Evolutionary conservation across 2,888 invertebrate genomes (phyloP).

Genomic region (Thysanoteuthis rhombus): DNA sequence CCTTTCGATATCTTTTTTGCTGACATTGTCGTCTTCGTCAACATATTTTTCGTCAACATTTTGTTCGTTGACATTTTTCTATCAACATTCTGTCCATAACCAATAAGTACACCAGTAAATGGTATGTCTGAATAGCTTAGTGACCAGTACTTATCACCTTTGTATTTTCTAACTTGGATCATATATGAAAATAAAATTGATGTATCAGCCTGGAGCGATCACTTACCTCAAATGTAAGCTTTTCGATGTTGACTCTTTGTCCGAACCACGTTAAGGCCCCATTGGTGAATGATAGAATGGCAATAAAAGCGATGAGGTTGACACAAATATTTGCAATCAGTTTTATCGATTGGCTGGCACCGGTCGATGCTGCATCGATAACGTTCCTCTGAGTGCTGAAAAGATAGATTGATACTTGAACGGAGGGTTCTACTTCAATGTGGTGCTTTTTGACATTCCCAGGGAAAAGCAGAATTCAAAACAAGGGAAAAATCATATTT

Average conservation of each 20-base stretch:
- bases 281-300: constrained; percentile 87
- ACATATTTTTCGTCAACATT: not conserved
- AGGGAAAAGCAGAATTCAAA: not conserved
- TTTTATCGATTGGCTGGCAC: constrained; percentile 83
- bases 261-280: constrained; percentile 73
- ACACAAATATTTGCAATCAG: constrained; percentile 88
- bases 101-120: too few relatives aligned
- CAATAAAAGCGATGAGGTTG: constrained; percentile 90
- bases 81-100: too few relatives aligned
- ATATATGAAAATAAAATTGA: too few relatives aligned
- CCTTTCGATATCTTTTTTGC: too few relatives aligned
- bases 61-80: too few relatives aligned
- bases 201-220: not conserved
- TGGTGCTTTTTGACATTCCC: not conserved
- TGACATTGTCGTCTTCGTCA: too few relatives aligned
- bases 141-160: too few relatives aligned
- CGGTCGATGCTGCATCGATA: constrained; percentile 90
- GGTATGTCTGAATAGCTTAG: too few relatives aligned
- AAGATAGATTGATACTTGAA: not conserved
- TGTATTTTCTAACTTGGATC: too few relatives aligned
- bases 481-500: not conserved
- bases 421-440: not conserved
- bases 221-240: constrained; percentile 71
- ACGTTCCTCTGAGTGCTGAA: constrained; percentile 82
- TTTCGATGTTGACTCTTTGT: constrained; percentile 76